Base-by-base conservation (phyloP, 2,888 invertebrate species). In the Diaphora mendica region DNA sequence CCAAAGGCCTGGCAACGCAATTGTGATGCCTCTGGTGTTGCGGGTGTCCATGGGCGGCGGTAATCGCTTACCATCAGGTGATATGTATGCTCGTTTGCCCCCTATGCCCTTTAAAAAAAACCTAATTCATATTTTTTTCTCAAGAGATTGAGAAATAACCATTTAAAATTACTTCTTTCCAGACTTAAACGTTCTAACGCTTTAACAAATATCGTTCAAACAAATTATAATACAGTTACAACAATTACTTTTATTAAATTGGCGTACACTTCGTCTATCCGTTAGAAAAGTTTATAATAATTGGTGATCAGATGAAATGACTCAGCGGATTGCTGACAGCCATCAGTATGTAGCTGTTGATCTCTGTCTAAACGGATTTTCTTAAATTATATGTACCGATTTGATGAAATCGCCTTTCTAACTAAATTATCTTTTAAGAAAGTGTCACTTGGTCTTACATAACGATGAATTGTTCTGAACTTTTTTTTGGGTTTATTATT, bases 241-340 rank as follows among this genome's bases (percentile, higher is more conserved):
- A 26, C 42, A 76, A 77, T 82, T 74, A 82, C 75, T 71, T 78
- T 75, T 68, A 79, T 77, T 75, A 67, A 23, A 66, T 59, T 74
- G 65, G 74, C 76, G 67, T 11, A 59, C n/a, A 72, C 68, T 39
- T n/a, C 0, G 33, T 26, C 17, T 20, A 30, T 66, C 64, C 70
- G 78, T 65, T 64, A 66, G 70, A 76, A 72, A 83, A 70, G 70
- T 66, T 70, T 68, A 26, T 66, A 68, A 74, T 82, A 84, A 84
- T 79, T 79, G 67, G 66, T 74, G 75, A 83, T 83, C 81, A 84
- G 75, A 76, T 33, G 15, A 51, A 75, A 82, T 83, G 83, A 83
- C 70, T 72, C 3, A 44, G 85, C 85, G 2, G 3, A 55, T 7
- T 55, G 23, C n/a, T 55, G 51, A n/a, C 51, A 55, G n/a, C 51